phyloP scores from a whole-genome alignment of 2,888 invertebrate genomes.

The Meghimatium bilineatum region DNA sequence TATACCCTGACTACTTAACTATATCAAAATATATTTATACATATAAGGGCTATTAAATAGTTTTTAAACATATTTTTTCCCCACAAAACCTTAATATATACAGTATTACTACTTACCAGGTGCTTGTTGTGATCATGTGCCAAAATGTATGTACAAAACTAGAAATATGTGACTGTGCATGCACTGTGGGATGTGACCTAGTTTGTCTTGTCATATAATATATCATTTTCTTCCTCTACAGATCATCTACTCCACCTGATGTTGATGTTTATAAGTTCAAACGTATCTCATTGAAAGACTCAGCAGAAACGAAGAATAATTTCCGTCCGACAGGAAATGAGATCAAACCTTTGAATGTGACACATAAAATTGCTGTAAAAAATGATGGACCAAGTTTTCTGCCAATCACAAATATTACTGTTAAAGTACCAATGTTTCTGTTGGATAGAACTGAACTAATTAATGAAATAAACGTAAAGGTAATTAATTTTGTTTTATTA shows the following conservation, averaged over 20 bases:
- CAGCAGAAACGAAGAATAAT: not conserved
- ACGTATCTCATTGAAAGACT: not conserved
- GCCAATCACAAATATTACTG: slow-evolving; percentile 38
- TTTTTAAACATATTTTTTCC: too few species aligned
- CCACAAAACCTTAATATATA: too few species aligned
- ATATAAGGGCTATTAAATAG: too few species aligned
- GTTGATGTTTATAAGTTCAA: slow-evolving; percentile 18
- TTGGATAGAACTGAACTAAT: slow-evolving; percentile 28
- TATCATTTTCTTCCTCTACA: not conserved
- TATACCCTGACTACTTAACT: too few species aligned
- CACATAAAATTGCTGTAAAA: slow-evolving; percentile 47
- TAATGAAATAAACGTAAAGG: slow-evolving; percentile 39
- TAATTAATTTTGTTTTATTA: not conserved
- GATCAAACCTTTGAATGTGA: slow-evolving; percentile 22
- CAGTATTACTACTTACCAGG: too few species aligned
- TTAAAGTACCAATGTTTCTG: slow-evolving; percentile 45
- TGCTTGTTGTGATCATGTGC: too few species aligned
- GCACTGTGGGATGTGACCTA: too few species aligned
- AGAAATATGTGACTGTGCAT: too few species aligned
- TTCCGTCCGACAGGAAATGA: not conserved
- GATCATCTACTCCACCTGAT: slow-evolving; percentile 37
- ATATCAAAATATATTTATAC: too few species aligned
- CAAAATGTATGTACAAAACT: too few species aligned
- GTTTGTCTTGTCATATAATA: too few species aligned
- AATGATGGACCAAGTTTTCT: slow-evolving; percentile 52